Percentiles rank a stretch among this genome's conserved stretches.
phyloP scores from a whole-genome alignment of 2,797 vertebrate species.

The Brachyalestes nurse region DNA sequence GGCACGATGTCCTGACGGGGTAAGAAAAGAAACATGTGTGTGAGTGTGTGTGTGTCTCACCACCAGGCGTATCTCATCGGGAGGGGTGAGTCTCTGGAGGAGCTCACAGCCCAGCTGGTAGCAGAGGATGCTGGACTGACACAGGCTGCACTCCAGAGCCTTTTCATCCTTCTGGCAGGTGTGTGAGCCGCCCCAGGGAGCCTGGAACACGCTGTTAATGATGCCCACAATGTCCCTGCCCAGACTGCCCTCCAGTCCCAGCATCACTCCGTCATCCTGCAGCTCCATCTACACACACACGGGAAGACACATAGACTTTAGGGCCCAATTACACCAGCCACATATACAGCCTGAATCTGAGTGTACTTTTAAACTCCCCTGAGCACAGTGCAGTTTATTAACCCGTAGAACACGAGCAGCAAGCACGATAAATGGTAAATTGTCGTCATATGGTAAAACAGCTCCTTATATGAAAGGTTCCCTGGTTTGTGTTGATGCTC shows the following conservation, averaged over 20 bases:
- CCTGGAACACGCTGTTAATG: slow-evolving; percentile 98
- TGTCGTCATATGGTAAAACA: too few species aligned
- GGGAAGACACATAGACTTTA: slow-evolving; percentile 10
- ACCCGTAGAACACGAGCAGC: too few species aligned
- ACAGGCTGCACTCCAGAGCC: slow-evolving; percentile 91
- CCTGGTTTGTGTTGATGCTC: too few species aligned
- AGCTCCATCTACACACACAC: slow-evolving; percentile 90
- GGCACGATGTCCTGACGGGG: not conserved
- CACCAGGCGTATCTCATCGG: slow-evolving; percentile 95
- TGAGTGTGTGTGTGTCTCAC: slow-evolving; percentile 75
- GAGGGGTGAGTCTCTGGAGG: slow-evolving; percentile 91
- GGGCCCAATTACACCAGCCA: not conserved
- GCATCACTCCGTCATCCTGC: slow-evolving; percentile 94
- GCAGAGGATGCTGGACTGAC: slow-evolving; percentile 98
- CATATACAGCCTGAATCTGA: not conserved
- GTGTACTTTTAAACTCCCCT: not conserved
- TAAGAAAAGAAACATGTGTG: not conserved
- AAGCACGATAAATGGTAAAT: too few species aligned
- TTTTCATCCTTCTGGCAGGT: slow-evolving; percentile 98
- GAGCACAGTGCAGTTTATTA: too few species aligned
- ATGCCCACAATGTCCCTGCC: slow-evolving; percentile 96
- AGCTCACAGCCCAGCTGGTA: slow-evolving; percentile 98
- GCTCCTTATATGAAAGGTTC: too few species aligned
- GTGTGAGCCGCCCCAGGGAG: slow-evolving; percentile 97
- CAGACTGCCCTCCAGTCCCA: slow-evolving; percentile 94